phyloP scores from a whole-genome alignment of 2,113 vertebrate genomes.

The Cepphus grylle region DNA sequence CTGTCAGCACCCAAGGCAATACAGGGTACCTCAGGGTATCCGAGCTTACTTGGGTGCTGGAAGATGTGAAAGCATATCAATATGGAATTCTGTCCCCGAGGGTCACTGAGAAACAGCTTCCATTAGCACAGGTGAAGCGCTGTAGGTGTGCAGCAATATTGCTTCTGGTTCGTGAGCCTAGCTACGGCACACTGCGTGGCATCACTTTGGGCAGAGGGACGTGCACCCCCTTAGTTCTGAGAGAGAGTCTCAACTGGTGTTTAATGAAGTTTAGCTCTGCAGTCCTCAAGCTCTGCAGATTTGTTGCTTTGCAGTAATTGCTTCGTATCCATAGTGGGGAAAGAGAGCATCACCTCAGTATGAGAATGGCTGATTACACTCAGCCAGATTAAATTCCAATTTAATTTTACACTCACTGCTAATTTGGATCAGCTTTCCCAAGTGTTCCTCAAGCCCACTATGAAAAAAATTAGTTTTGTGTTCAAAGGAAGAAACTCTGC shows the following conservation, averaged over 20 bases:
- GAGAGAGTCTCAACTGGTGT: background rate
- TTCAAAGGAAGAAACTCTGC: background rate
- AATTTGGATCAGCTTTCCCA: constrained; percentile 1
- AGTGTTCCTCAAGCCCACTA: background rate
- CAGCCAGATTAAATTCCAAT: background rate
- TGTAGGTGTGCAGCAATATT: background rate
- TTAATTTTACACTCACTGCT: background rate
- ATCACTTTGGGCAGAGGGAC: background rate
- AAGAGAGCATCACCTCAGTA: constrained; percentile 14
- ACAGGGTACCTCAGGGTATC: background rate
- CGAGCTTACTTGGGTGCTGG: background rate
- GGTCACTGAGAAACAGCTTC: background rate
- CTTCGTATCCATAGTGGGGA: constrained; percentile 2
- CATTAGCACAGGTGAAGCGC: background rate
- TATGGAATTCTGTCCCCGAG: background rate
- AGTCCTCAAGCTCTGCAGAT: background rate
- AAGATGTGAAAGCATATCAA: background rate
- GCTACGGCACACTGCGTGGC: background rate
- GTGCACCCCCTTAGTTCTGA: background rate
- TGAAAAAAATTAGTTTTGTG: background rate
- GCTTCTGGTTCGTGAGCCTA: background rate
- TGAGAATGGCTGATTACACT: background rate
- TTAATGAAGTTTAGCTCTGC: constrained; percentile 10
- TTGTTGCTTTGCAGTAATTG: constrained; percentile 3
- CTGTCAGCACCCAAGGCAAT: background rate